Evolutionary conservation across 1,140 invertebrate genomes (phyloP).

Genomic region (Lithobius niger): DNA sequence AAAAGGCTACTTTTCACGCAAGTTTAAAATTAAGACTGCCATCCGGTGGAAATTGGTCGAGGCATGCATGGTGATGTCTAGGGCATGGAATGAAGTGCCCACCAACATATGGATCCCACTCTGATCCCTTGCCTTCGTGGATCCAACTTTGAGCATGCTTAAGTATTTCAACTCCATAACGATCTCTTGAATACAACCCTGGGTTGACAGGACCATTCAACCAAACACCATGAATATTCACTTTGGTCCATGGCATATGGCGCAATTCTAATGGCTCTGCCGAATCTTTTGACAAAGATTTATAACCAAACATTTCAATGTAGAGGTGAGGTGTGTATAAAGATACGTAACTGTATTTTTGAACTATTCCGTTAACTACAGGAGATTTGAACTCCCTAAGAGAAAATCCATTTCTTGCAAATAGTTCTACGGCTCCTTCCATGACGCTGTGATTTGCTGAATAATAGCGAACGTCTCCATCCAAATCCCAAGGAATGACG

Average conservation of each 20-base stretch:
- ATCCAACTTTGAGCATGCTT: constrained; percentile 18
- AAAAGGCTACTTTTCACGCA: too few relatives aligned
- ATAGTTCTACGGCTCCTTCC: constrained; percentile 3
- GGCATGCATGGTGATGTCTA: constrained; percentile 3
- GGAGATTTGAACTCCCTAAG: constrained; percentile 9
- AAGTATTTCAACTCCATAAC: constrained; percentile 23
- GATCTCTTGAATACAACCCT: constrained; percentile 24
- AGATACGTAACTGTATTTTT: background rate
- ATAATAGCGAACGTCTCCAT: constrained; percentile 23
- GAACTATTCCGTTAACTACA: background rate
- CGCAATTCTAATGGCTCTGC: background rate
- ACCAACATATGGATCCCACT: constrained; percentile 8
- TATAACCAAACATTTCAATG: constrained; percentile 8
- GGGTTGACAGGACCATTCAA: constrained; percentile 24
- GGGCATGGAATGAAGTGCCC: constrained; percentile 10
- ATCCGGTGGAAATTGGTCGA: background rate
- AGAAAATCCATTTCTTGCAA: constrained; percentile 16
- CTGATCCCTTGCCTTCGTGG: background rate
- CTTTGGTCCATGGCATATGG: constrained; percentile 19
- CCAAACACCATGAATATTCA: constrained; percentile 22
- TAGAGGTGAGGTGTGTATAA: background rate
- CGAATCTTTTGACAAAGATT: constrained; percentile 9
- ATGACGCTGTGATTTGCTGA: constrained; percentile 13
- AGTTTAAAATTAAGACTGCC: constrained; percentile 8
- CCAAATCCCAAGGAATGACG: constrained; percentile 25